Evolutionary conservation across 2,113 vertebrate genomes (phyloP), one percentile per base, ranked within the genome.

Genomic region (Pionites leucogaster): DNA sequence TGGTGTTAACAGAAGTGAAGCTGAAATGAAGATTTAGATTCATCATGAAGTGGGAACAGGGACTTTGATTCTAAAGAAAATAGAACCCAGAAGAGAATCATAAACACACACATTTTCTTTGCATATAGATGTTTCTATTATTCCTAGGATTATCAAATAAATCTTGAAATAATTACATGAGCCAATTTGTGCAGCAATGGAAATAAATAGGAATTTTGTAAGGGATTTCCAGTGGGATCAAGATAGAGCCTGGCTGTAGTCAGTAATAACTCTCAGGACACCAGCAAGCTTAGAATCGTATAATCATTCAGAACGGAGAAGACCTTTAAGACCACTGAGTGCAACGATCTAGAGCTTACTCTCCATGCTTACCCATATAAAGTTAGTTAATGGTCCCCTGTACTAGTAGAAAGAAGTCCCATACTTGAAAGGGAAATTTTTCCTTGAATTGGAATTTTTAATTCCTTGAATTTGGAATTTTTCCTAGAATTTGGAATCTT

Each of bases 1-100:
- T 75, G 88, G 86, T 92, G 95, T 83, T 95, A 96, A 92, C 76
- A 93, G 92, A 94, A 96, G 84, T 39, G 71, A 85, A 88, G 83
- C 80, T 82, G 76, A 91, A 92, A 81, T 59, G 64, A 95, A 91
- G 91, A 76, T 68, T 95, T 74, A 42, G 86, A 92, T 95, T 88
- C 72, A 88, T 88, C 63, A 68, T 68, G 82, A 95, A 86, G 90
- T 93, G 79, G 93, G 71, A 95, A 90, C 69, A 59, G 81, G 59
- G 81, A 86, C 82, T 94, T 94, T 4, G 39, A 93, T 95, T 93
- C 83, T 76, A 74, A 52, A 85, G 83, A 97, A 96, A 93, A 93
- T 64, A 86, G 82, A 97, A 95, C 59, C 70, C 86, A 80, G 81
- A 89, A 83, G 82, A 96, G 69, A 93, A 92, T 79, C 81, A 80